Evolutionary conservation across 2,113 vertebrate genomes (phyloP).

Genomic region (Sturnus vulgaris): DNA sequence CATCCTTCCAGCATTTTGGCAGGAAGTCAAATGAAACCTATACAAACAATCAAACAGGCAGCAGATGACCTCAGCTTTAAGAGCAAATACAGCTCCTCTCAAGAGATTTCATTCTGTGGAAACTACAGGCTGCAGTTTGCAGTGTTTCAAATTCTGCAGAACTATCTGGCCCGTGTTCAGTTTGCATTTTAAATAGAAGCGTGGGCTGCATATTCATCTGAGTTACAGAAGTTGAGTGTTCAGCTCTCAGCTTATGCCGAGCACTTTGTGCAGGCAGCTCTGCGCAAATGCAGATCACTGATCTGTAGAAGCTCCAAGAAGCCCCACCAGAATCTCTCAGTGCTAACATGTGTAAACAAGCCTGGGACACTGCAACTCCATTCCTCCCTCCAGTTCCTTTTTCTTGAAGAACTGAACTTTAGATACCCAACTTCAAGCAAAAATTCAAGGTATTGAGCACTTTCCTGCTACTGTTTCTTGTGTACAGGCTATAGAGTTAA

Average conservation of each 20-base stretch:
- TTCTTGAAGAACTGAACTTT: neutral
- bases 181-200: neutral
- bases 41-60: neutral
- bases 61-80: neutral
- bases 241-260: neutral
- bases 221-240: neutral
- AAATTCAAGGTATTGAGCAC: accelerated
- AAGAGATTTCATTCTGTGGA: neutral
- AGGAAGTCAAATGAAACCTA: neutral
- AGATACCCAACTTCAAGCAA: neutral
- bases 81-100: neutral
- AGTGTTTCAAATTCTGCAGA: neutral
- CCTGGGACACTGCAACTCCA: neutral
- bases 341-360: neutral
- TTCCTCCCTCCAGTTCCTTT: neutral
- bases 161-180: accelerated
- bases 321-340: neutral
- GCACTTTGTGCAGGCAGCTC: neutral
- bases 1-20: neutral
- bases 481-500: neutral
- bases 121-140: neutral
- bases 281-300: neutral
- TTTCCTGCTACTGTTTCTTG: neutral
- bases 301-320: neutral
- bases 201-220: neutral